Evolutionary conservation across 2,113 vertebrate genomes (phyloP).

Genomic region (Chamaetylas fuelleborni): DNA sequence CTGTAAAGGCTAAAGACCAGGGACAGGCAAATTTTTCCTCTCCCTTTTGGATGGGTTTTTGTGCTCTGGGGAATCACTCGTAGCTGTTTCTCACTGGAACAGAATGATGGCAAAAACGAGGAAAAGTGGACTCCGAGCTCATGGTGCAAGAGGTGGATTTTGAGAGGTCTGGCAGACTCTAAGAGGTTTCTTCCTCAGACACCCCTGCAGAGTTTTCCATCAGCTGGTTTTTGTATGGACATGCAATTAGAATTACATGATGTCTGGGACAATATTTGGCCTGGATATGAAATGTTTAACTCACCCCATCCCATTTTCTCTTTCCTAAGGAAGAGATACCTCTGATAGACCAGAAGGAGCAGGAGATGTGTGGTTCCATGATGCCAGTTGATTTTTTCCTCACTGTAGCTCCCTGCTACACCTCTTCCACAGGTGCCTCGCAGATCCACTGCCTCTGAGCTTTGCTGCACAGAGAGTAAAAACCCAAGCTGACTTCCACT

Average conservation of each 20-base stretch:
- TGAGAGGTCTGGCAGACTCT: background rate
- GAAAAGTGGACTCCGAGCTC: background rate
- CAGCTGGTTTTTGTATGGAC: background rate
- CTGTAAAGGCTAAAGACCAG: background rate
- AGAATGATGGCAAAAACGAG: background rate
- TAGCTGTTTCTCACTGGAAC: rapidly evolving
- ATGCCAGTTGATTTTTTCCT: background rate
- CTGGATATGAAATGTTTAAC: background rate
- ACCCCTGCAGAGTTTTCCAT: background rate
- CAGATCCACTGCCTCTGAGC: background rate
- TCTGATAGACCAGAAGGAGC: background rate
- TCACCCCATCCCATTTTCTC: background rate
- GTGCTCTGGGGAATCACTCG: background rate
- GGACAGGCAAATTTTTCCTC: background rate
- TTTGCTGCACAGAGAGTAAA: background rate
- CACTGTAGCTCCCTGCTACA: background rate
- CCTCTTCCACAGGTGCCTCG: background rate
- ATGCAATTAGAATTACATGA: background rate
- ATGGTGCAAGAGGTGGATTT: background rate
- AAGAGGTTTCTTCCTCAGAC: background rate
- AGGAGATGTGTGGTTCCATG: background rate
- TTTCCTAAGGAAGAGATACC: background rate
- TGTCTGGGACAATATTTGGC: background rate
- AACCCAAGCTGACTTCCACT: background rate
- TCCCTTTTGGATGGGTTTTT: background rate